Evolutionary conservation across 2,797 vertebrate genomes (phyloP).

Genomic region (Neosalanx taihuensis): DNA sequence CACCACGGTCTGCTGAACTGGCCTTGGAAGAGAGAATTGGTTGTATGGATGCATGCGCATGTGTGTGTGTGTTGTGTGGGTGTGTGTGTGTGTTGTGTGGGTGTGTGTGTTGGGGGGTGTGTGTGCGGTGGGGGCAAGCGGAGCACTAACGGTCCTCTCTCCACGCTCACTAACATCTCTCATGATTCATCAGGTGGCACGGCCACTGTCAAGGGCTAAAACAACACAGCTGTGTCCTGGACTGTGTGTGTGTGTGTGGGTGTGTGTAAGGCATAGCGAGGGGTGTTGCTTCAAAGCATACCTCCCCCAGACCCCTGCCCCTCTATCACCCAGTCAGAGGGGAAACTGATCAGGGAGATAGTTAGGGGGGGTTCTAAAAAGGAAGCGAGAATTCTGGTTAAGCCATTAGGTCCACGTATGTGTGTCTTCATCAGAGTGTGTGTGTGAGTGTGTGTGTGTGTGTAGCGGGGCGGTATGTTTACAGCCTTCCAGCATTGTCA

Average conservation of each 20-base stretch:
- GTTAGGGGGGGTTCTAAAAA: not conserved
- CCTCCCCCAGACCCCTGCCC: slow-evolving; percentile 46
- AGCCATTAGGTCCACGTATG: not conserved
- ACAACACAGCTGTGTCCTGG: slow-evolving; percentile 72
- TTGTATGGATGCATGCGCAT: not conserved
- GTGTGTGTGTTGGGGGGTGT: slow-evolving; percentile 8
- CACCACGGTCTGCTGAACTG: slow-evolving; percentile 25
- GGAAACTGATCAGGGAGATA: slow-evolving; percentile 46
- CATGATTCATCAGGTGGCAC: slow-evolving; percentile 75
- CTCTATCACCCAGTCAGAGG: slow-evolving; percentile 29
- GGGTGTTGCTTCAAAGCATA: slow-evolving; percentile 74
- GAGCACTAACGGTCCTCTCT: slow-evolving; percentile 52
- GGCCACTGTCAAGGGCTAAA: slow-evolving; percentile 74
- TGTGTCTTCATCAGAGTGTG: slow-evolving; percentile 8
- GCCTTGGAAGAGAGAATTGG: not conserved
- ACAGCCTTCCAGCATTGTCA: slow-evolving; percentile 32
- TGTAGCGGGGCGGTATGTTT: not conserved
- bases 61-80: not conserved
- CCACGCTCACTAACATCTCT: slow-evolving; percentile 58
- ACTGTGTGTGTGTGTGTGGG: slow-evolving; percentile 21
- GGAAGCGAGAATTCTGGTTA: slow-evolving; percentile 9
- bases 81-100: not conserved
- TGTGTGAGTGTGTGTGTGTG: not conserved
- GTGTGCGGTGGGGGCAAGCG: slow-evolving; percentile 24
- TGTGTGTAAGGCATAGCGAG: slow-evolving; percentile 19